A percentile compares a stretch with the other conserved stretches of the same genome.
These are phyloP conservation scores for Oreohelix idahoensis DNA, from an alignment of 1,140 invertebrate genomes.

Conservation along the genomic window DNA sequence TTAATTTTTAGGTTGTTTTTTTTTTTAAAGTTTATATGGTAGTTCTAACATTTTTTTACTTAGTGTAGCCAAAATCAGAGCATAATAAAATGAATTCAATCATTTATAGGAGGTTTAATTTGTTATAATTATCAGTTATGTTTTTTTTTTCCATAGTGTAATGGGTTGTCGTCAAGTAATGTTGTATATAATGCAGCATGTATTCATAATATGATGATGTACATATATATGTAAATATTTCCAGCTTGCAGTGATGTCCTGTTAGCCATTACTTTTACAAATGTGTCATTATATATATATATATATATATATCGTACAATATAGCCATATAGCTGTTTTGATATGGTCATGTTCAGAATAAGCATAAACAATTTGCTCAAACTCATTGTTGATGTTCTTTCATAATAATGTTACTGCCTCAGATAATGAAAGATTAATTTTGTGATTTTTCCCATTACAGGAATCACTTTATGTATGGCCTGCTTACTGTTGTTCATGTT, in stretches of 20 bases:
- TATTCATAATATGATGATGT: not conserved
- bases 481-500: too few relatives aligned
- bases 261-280: not conserved
- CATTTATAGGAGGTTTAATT: too few relatives aligned
- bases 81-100: too few relatives aligned
- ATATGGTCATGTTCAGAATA: not conserved
- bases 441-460: too few relatives aligned
- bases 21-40: too few relatives aligned
- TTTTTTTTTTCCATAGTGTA: too few relatives aligned
- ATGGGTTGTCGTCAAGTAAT: not conserved
- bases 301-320: not conserved
- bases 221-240: not conserved
- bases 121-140: too few relatives aligned
- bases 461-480: too few relatives aligned
- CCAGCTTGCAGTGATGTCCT: not conserved
- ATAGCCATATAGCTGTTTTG: not conserved
- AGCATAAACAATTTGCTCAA: not conserved
- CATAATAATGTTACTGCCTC: not conserved
- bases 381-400: not conserved
- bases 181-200: not conserved
- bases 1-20: too few relatives aligned
- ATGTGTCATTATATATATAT: not conserved
- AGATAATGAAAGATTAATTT: not conserved
- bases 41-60: too few relatives aligned
- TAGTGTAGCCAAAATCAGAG: too few relatives aligned